A percentile compares a stretch with the other conserved stretches of the same genome.
Conservation (phyloP, 1,140 invertebrate species). For the Drosophila nannoptera region DNA sequence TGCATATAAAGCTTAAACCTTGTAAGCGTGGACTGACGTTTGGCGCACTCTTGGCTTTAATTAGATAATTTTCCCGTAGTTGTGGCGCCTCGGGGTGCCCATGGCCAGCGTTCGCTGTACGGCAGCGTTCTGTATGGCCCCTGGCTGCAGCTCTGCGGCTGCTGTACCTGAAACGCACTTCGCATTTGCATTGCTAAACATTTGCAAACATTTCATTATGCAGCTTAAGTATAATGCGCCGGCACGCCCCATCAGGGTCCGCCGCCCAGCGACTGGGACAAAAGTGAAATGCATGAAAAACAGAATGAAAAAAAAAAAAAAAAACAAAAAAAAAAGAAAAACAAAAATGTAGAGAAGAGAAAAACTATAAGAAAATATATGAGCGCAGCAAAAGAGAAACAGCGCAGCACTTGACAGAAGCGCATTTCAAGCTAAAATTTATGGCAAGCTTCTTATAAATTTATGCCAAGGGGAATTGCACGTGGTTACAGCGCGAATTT, state of each 20-base stretch:
- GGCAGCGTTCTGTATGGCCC: neutral
- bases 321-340: neutral
- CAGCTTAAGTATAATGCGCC: conserved; percentile 58
- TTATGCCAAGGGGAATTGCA: conserved; percentile 38
- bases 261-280: conserved; percentile 30
- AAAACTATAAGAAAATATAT: conserved; percentile 1
- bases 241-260: conserved; percentile 15
- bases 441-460: conserved; percentile 41
- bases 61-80: conserved; percentile 62
- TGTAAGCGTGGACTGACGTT: conserved; percentile 57
- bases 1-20: conserved; percentile 55
- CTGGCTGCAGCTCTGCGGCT: neutral
- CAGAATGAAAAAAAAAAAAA: conserved; percentile 4
- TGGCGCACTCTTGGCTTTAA: conserved; percentile 52
- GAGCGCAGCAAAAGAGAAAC: neutral
- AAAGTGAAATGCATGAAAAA: conserved; percentile 21
- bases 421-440: conserved; percentile 41
- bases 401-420: conserved; percentile 33
- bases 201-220: conserved; percentile 74
- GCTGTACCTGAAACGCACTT: conserved; percentile 38
- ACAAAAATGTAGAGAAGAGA: conserved; percentile 5
- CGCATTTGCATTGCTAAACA: conserved; percentile 72
- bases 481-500: conserved; percentile 5
- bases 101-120: conserved; percentile 8
- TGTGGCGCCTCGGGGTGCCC: conserved; percentile 17